Evolutionary conservation across 2,888 invertebrate genomes (phyloP), one percentile per base, ranked within the genome.

Genomic region (Lagria hirta): DNA sequence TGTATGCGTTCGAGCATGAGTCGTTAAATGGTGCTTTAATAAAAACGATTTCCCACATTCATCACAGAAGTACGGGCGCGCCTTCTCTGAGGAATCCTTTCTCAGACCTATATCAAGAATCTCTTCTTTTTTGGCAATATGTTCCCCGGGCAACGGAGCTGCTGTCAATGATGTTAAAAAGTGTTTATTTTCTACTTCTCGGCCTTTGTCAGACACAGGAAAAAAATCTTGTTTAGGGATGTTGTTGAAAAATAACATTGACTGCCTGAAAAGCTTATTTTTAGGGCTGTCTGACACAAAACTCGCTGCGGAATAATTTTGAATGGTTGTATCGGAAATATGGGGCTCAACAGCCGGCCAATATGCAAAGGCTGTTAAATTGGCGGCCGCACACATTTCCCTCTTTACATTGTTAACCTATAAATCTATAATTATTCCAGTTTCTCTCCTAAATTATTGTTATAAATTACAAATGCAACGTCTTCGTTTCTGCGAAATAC

Each of bases 41-140:
- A 88, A 78, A 71, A 89, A 89, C 7, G 87, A 86, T 69, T 89
- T 89, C 36, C 87, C 88, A 64, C 89, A 89, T 71, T 88, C 87
- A 14, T 84, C 80, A 66, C 89, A 89, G 8, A 86, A 84, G 65
- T 87, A 88, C 2, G 89, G 89, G 12, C 89, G 74, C 68, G 40
- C 53, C 36, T 55, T 72, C 27, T 32, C 30, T 10, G n/a, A 17
- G 4, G n/a, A 8, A 3, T 38, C 38, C 22, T 33, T 18, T 17
- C 30, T 40, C 3, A 68, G 13, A 11, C 14, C 30, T 11, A 18
- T 63, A 2, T 75, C 73, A 0, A 65, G 3, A 11, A 7, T 81
- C 15, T 41, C 28, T 8, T 49, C 41, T 26, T 43, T 29, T 24
- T 46, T 37, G 1, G 15, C 22, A 10, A 27, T 18, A 20, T 43